Evolutionary conservation across 2,113 vertebrate species (phyloP).

Genomic region (Lipotes vexillifer): DNA sequence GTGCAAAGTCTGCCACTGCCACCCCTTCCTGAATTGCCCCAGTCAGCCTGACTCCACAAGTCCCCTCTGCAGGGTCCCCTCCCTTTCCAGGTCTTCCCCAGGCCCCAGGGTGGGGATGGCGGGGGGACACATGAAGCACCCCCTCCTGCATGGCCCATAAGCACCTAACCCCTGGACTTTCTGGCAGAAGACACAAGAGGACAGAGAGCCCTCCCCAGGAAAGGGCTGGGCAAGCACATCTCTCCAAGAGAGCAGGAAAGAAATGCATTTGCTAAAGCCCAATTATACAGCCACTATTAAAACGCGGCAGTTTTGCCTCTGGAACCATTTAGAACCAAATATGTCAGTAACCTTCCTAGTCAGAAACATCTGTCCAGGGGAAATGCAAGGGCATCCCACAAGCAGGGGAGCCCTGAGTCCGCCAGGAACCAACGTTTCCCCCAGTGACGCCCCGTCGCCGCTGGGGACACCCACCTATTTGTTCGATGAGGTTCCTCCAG

Average conservation of each 20-base stretch:
- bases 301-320: background rate
- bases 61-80: background rate
- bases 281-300: background rate
- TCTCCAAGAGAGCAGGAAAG: background rate
- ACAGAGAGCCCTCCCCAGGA: background rate
- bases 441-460: rapidly evolving
- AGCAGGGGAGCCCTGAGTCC: background rate
- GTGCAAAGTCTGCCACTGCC: background rate
- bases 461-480: conserved; percentile 78
- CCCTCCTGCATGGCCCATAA: background rate
- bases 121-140: background rate
- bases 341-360: background rate
- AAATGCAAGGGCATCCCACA: rapidly evolving
- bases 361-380: background rate
- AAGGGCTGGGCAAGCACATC: background rate
- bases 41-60: background rate
- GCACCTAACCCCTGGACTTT: background rate
- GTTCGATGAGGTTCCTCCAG: conserved; percentile 83
- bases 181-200: background rate
- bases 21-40: background rate
- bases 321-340: background rate
- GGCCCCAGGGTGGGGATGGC: background rate
- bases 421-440: background rate
- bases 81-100: background rate
- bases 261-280: background rate